Evolutionary conservation across 2,888 invertebrate species (phyloP).

Genomic region (Drosophila lacicola): DNA sequence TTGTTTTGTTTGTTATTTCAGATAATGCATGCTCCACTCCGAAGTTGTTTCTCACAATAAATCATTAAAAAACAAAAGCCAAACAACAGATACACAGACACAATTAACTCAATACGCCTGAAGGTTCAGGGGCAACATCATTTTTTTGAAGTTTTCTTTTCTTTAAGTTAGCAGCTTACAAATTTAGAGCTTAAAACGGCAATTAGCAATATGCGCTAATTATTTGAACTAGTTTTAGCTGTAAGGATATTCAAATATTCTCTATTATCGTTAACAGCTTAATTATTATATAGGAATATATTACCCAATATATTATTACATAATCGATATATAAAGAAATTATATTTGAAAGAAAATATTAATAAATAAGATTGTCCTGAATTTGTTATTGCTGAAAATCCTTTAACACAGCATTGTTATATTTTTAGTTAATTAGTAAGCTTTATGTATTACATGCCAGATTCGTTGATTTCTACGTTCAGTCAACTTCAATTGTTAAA

Average conservation of each 20-base stretch:
- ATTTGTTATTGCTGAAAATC: background rate
- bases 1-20: constrained; percentile 52
- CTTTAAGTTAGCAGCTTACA: background rate
- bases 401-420: too few species aligned
- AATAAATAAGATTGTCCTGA: too few species aligned
- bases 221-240: constrained; percentile 1
- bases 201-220: background rate
- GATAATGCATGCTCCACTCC: constrained; percentile 40
- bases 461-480: too few species aligned
- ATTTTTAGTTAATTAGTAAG: too few species aligned
- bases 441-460: too few species aligned
- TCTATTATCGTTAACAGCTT: background rate
- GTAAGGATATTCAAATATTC: background rate
- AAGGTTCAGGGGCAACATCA: constrained; percentile 7
- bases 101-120: constrained; percentile 4
- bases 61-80: constrained; percentile 18
- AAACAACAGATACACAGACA: background rate
- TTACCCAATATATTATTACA: background rate
- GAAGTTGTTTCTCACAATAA: constrained; percentile 33
- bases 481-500: background rate
- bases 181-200: background rate
- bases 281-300: background rate
- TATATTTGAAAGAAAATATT: background rate
- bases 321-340: background rate
- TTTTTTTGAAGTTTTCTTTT: constrained; percentile 3